Conservation (phyloP, 2,113 vertebrate genomes). For the Puntigrus tetrazona region DNA sequence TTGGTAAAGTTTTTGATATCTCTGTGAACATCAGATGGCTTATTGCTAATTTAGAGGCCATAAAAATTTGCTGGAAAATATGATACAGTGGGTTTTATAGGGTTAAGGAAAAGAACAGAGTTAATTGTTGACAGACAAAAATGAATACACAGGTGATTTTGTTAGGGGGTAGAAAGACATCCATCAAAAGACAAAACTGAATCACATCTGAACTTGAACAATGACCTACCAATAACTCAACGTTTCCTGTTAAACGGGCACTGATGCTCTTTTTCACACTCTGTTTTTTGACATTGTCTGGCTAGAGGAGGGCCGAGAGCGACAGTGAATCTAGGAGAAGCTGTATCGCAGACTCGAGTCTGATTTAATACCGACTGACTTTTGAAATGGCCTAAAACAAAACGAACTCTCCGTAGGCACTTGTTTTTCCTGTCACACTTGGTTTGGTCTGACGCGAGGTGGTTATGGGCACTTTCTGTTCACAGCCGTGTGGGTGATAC, state of each 20-base stretch:
- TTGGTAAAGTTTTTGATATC: no score
- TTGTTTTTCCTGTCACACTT: conserved; percentile 4
- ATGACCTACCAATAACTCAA: background rate
- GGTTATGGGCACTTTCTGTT: background rate
- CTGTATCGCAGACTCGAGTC: background rate
- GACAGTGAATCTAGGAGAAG: background rate
- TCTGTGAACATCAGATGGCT: background rate
- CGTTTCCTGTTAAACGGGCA: background rate
- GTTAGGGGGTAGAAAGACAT: background rate
- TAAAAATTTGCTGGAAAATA: background rate
- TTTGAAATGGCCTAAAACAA: background rate
- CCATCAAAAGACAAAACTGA: background rate
- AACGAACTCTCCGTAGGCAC: background rate
- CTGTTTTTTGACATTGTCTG: background rate
- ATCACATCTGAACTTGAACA: background rate
- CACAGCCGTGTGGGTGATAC: background rate
- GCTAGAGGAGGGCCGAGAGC: background rate
- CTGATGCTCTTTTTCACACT: conserved; percentile 4
- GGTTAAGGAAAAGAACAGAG: background rate
- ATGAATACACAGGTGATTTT: background rate
- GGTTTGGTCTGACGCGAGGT: background rate
- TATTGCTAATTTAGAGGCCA: background rate
- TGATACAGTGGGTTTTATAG: background rate
- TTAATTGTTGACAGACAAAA: background rate
- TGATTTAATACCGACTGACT: conserved; percentile 18